Evolutionary conservation across 2,797 vertebrate species (phyloP).

Genomic region (Alosa sapidissima): DNA sequence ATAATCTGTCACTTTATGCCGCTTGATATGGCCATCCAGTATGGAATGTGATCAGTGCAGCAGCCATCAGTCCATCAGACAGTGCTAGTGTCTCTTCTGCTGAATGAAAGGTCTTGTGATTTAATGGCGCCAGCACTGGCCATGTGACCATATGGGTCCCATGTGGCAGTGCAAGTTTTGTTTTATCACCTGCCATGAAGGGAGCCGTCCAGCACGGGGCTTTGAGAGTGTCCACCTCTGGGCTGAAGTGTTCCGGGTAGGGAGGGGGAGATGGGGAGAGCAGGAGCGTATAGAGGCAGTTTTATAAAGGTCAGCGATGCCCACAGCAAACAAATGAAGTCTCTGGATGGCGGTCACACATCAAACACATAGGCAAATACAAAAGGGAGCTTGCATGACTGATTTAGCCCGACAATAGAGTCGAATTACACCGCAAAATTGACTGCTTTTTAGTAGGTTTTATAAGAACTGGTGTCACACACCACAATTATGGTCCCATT

Average conservation of each 20-base stretch:
- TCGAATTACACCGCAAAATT: neutral
- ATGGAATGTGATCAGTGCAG: neutral
- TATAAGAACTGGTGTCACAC: neutral
- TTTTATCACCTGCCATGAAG: neutral
- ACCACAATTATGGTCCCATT: constrained; percentile 5
- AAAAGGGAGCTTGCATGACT: neutral
- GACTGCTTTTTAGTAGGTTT: neutral
- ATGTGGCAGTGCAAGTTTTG: neutral
- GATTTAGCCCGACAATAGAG: neutral
- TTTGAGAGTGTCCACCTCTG: neutral
- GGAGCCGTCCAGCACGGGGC: neutral
- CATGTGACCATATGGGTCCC: neutral
- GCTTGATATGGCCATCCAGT: neutral
- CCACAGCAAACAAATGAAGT: constrained; percentile 11
- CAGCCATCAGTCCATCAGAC: neutral
- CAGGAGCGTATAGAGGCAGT: neutral
- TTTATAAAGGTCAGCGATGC: constrained; percentile 17
- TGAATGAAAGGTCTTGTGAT: neutral
- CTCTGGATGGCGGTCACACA: constrained; percentile 4
- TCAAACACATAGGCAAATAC: neutral
- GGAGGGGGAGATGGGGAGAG: neutral
- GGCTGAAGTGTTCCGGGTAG: neutral
- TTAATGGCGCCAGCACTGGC: neutral
- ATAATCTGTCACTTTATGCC: neutral
- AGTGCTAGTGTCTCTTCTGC: neutral